Conservation (phyloP, 1,140 invertebrate genomes). For the Parapsyche elsis region DNA sequence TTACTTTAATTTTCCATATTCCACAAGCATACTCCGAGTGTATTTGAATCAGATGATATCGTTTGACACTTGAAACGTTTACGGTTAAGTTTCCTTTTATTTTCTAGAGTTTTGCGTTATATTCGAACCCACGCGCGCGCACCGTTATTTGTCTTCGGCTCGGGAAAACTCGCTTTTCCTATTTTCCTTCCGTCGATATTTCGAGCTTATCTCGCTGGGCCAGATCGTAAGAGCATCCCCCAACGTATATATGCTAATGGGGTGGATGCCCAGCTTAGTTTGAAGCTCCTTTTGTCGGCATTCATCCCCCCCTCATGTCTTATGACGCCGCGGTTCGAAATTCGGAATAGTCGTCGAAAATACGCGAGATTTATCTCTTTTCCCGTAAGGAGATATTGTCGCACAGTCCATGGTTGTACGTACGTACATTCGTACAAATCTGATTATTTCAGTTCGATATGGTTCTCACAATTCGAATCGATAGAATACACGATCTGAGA, state of each 20-base stretch:
- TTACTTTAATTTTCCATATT: too few species aligned
- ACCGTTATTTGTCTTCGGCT: constrained; percentile 12
- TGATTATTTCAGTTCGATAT: too few species aligned
- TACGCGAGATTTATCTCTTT: constrained; percentile 31
- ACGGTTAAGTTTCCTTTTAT: not conserved
- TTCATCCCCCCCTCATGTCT: constrained; percentile 35
- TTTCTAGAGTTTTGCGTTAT: not conserved
- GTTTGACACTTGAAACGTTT: not conserved
- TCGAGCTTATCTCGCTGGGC: constrained; percentile 22
- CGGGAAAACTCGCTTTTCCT: constrained; percentile 17
- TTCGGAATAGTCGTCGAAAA: constrained; percentile 4
- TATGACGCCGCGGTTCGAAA: not conserved
- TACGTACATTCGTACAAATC: too few species aligned
- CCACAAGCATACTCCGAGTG: too few species aligned
- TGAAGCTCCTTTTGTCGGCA: constrained; percentile 25
- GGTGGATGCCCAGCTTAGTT: constrained; percentile 2
- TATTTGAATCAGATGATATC: not conserved
- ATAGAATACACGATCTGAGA: too few species aligned
- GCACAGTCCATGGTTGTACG: too few species aligned
- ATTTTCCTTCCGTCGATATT: constrained; percentile 19
- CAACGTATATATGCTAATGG: constrained; percentile 34
- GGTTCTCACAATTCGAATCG: too few species aligned
- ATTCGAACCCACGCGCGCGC: not conserved
- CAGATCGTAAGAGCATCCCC: constrained; percentile 7
- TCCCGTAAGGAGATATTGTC: too few species aligned